phyloP scores from a whole-genome alignment of 2,113 vertebrate species.

The Mohoua ochrocephala region DNA sequence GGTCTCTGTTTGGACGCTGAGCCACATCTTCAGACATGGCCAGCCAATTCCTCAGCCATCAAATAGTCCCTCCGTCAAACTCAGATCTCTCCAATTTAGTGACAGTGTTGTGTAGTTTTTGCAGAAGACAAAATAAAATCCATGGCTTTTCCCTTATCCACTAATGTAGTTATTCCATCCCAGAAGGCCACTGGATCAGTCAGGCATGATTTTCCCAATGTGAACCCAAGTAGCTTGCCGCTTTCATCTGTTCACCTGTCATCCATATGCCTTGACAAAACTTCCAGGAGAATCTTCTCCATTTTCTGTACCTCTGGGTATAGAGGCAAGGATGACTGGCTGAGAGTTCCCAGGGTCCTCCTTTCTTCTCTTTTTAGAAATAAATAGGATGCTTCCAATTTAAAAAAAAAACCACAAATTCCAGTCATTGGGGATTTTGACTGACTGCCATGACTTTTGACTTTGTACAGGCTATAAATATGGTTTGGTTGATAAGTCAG shows the following conservation, averaged over 20 bases:
- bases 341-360: not conserved
- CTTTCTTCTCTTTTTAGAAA: not conserved
- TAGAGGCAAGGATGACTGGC: not conserved
- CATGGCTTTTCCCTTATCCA: not conserved
- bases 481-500: not conserved
- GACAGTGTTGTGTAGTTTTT: not conserved
- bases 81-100: not conserved
- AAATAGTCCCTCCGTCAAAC: not conserved
- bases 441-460: not conserved
- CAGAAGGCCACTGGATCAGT: not conserved
- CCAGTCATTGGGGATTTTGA: not conserved
- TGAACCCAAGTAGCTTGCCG: not conserved
- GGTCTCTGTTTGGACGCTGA: not conserved
- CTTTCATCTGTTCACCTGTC: not conserved
- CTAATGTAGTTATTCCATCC: not conserved
- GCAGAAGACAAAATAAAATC: not conserved
- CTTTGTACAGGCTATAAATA: not conserved
- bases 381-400: not conserved
- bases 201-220: not conserved
- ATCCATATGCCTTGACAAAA: not conserved
- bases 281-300: not conserved
- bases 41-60: not conserved
- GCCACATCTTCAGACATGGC: not conserved
- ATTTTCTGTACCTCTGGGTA: not conserved
- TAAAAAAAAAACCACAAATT: not conserved